Percentiles rank a stretch among this genome's conserved stretches.
Conservation (phyloP, 1,140 invertebrate species). For the Augochlora pura region DNA sequence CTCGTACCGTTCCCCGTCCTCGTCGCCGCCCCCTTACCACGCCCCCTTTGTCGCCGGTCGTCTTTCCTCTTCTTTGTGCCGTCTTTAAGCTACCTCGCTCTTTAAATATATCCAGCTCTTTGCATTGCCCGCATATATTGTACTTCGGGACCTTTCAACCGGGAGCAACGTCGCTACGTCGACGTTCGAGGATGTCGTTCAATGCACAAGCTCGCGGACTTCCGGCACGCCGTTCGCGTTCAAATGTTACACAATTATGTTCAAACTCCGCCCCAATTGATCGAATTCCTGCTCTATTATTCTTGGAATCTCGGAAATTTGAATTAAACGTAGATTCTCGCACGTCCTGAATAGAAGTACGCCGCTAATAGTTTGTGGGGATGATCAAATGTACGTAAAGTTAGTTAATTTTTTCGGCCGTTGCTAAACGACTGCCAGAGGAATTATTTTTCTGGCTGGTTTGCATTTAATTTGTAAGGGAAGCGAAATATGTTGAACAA, state of each 20-base stretch:
- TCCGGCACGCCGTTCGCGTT: neutral
- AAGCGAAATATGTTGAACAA: too few relatives aligned
- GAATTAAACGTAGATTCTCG: too few relatives aligned
- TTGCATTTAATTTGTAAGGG: too few relatives aligned
- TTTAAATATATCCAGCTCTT: conserved; percentile 1
- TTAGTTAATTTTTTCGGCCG: too few relatives aligned
- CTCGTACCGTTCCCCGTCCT: neutral
- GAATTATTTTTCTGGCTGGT: too few relatives aligned
- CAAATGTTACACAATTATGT: neutral
- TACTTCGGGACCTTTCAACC: neutral
- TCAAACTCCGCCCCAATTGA: neutral
- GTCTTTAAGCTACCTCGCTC: neutral
- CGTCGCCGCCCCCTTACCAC: neutral
- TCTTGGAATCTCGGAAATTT: too few relatives aligned
- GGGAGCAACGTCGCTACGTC: neutral
- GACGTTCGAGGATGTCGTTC: conserved; percentile 2
- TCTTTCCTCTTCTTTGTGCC: neutral
- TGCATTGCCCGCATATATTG: neutral
- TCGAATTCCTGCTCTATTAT: neutral
- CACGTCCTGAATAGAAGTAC: too few relatives aligned
- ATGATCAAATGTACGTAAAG: too few relatives aligned
- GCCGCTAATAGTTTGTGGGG: too few relatives aligned
- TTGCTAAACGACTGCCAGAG: too few relatives aligned
- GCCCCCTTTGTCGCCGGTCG: neutral
- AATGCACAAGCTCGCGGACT: neutral